Evolutionary conservation across 2,888 invertebrate species (phyloP).

Genomic region (Digitonthophagus gazella): DNA sequence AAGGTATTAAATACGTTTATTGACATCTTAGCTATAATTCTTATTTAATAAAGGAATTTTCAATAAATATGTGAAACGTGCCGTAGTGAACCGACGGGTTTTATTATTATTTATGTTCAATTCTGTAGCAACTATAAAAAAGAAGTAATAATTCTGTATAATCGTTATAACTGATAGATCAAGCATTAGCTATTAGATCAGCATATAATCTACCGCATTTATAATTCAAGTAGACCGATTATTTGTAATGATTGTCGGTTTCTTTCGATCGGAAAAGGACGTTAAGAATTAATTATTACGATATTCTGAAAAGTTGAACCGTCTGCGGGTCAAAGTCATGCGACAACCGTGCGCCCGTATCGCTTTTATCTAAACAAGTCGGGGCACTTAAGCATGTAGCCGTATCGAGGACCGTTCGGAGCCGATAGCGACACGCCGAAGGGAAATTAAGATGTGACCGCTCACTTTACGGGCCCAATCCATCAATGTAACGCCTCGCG

Average conservation of each 20-base stretch:
- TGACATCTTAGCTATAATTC: too few species aligned
- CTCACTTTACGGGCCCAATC: constrained; percentile 40
- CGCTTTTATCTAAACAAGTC: constrained; percentile 47
- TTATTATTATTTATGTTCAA: too few species aligned
- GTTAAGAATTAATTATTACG: neutral
- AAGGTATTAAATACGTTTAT: too few species aligned
- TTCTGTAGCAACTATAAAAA: too few species aligned
- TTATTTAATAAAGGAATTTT: too few species aligned
- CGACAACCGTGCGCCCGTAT: neutral
- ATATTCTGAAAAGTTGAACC: neutral
- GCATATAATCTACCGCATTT: neutral
- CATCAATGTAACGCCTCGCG: constrained; percentile 40
- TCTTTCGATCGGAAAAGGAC: too few species aligned
- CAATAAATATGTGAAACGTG: neutral
- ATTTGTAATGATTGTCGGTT: neutral
- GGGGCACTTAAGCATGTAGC: constrained; percentile 44
- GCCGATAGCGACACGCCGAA: constrained; percentile 40
- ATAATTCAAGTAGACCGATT: neutral
- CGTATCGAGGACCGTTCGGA: constrained; percentile 36
- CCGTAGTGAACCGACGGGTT: neutral
- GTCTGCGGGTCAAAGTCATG: neutral
- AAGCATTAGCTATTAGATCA: neutral
- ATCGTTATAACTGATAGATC: neutral
- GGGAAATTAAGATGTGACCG: constrained; percentile 44
- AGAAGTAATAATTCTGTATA: neutral